Percentiles rank a stretch among this genome's conserved stretches.
Evolutionary conservation across 2,888 invertebrate species (phyloP).

Genomic region (Molanna angustata): DNA sequence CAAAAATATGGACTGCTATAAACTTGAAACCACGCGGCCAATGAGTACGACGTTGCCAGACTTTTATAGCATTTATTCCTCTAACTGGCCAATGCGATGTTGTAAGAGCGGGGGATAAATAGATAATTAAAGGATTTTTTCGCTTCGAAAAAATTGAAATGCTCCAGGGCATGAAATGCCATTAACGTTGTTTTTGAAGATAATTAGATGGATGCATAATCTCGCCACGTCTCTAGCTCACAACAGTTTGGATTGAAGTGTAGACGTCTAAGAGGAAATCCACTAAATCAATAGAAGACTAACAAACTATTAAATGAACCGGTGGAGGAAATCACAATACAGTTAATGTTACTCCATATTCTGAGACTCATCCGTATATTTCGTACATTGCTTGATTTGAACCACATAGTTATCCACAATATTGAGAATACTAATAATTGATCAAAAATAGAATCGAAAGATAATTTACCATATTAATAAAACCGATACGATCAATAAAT

Average conservation of each 20-base stretch:
- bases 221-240: constrained; percentile 9
- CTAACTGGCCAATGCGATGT: constrained; percentile 6
- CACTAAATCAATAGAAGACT: not conserved
- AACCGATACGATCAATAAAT: too few species aligned
- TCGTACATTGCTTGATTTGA: too few species aligned
- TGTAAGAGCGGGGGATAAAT: constrained; percentile 16
- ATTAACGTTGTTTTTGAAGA: constrained; percentile 22
- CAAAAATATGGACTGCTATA: too few species aligned
- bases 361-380: too few species aligned
- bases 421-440: too few species aligned
- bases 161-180: constrained; percentile 21
- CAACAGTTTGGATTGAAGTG: too few species aligned
- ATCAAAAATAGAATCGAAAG: too few species aligned
- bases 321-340: not conserved
- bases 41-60: constrained; percentile 9
- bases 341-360: not conserved
- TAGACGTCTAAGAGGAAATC: not conserved
- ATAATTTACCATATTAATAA: too few species aligned
- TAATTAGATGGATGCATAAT: constrained; percentile 23
- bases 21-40: constrained; percentile 11
- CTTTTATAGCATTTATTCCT: not conserved
- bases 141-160: constrained; percentile 23
- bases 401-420: too few species aligned
- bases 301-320: not conserved
- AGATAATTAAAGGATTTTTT: constrained; percentile 25